Conservation (phyloP, 1,140 invertebrate genomes). For the Habropoda laboriosa region DNA sequence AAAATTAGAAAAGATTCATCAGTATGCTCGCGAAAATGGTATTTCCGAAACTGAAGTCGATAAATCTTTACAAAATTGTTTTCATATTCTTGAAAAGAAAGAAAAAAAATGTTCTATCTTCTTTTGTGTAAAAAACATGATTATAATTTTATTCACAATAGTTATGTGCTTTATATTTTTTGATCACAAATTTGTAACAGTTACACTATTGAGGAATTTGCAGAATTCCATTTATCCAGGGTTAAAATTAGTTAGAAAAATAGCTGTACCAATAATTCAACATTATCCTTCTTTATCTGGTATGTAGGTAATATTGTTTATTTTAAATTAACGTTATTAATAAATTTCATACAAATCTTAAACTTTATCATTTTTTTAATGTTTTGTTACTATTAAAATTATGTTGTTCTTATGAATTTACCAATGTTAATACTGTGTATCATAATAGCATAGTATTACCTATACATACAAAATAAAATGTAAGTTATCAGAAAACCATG, state of each 20-base stretch:
- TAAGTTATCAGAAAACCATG: not conserved
- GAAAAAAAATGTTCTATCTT: constrained; percentile 34
- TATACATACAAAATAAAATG: not conserved
- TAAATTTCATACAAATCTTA: not conserved
- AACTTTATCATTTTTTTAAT: not conserved
- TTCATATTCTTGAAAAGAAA: constrained; percentile 68
- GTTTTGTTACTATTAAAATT: not conserved
- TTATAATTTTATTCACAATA: constrained; percentile 54
- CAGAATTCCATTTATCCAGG: constrained; percentile 88
- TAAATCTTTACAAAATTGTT: constrained; percentile 81
- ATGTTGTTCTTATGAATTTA: not conserved
- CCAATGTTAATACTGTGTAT: not conserved
- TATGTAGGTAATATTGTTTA: constrained; percentile 71
- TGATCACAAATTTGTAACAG: constrained; percentile 82
- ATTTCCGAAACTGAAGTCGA: constrained; percentile 82
- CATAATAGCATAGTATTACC: no score
- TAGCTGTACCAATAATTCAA: constrained; percentile 85
- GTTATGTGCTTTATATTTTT: constrained; percentile 69
- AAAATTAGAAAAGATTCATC: constrained; percentile 69
- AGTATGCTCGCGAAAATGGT: constrained; percentile 72
- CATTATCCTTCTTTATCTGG: constrained; percentile 85
- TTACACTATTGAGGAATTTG: constrained; percentile 84
- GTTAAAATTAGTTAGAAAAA: constrained; percentile 83
- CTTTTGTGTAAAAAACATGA: constrained; percentile 44
- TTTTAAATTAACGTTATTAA: not conserved